Evolutionary conservation across 1,140 invertebrate genomes (phyloP).

Genomic region (Caenorhabditis briggsae): DNA sequence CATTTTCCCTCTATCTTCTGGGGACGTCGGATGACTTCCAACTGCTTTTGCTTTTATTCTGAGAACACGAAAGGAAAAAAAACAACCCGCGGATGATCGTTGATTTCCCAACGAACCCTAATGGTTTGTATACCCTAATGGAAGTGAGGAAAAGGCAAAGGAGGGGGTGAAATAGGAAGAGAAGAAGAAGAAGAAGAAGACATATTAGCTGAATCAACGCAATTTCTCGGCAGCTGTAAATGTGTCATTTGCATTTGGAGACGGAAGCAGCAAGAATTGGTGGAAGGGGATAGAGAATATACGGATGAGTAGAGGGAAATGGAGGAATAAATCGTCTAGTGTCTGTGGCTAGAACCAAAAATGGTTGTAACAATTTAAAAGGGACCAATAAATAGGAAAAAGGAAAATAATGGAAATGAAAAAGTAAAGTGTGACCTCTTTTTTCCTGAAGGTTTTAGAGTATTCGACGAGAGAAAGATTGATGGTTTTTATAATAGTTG

Average conservation of each 20-base stretch:
- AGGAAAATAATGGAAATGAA: neutral
- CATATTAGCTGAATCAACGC: conserved; percentile 49
- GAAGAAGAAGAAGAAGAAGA: conserved; percentile 4
- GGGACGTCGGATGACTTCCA: neutral
- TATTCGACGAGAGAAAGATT: conserved; percentile 32
- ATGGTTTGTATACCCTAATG: conserved; percentile 38
- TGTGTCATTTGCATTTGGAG: conserved; percentile 52
- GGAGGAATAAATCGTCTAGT: neutral
- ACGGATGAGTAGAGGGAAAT: conserved; percentile 14
- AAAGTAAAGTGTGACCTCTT: conserved; percentile 36
- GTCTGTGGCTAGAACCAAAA: neutral
- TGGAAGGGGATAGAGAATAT: conserved; percentile 25
- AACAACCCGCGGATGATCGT: neutral
- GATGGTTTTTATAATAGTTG: conserved; percentile 24
- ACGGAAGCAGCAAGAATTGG: neutral
- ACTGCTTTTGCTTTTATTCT: neutral
- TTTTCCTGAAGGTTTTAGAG: conserved; percentile 10
- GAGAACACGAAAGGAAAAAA: neutral
- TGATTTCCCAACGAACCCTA: neutral
- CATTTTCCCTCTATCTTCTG: neutral
- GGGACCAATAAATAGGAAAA: neutral
- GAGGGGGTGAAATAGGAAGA: neutral
- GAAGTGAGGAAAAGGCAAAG: conserved; percentile 12
- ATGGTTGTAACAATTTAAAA: neutral
- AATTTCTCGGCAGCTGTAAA: conserved; percentile 48